Conservation (phyloP, 2,797 vertebrate species). For the Sebastes reedi region DNA sequence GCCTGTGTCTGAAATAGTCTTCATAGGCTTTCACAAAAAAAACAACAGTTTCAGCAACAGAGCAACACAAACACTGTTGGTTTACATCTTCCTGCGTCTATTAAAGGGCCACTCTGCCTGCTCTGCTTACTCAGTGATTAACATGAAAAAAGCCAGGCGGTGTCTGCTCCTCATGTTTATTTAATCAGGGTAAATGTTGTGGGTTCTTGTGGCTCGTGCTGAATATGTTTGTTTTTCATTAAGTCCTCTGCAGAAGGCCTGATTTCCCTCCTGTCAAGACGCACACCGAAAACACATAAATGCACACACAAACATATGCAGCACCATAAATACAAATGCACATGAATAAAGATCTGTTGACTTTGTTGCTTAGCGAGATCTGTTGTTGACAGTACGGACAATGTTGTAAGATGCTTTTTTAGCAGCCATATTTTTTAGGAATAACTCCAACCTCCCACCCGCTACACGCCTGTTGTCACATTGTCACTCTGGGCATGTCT, state of each 20-base stretch:
- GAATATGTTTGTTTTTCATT: conserved; percentile 70
- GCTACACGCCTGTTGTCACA: background rate
- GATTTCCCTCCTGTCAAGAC: conserved; percentile 30
- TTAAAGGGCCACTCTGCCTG: conserved; percentile 43
- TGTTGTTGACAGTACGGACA: background rate
- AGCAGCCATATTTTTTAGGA: background rate
- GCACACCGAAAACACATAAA: background rate
- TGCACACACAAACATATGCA: background rate
- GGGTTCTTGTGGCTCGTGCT: conserved; percentile 54
- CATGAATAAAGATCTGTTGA: conserved; percentile 11
- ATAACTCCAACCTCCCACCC: background rate
- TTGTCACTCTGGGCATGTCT: conserved; percentile 5
- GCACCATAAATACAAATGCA: background rate
- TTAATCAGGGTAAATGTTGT: conserved; percentile 73
- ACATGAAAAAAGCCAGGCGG: conserved; percentile 57
- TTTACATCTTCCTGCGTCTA: conserved; percentile 18
- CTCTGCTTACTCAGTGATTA: conserved; percentile 64
- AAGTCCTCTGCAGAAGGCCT: conserved; percentile 38
- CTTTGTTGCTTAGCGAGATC: background rate
- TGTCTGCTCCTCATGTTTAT: conserved; percentile 74
- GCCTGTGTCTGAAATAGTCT: conserved; percentile 5
- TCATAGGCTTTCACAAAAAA: background rate
- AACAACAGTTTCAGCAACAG: conserved; percentile 6
- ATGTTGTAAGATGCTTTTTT: background rate
- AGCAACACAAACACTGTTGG: conserved; percentile 10